Percentiles rank a stretch among this genome's conserved stretches.
Conservation (phyloP, 2,113 vertebrate genomes). For the Psilopogon haemacephalus region DNA sequence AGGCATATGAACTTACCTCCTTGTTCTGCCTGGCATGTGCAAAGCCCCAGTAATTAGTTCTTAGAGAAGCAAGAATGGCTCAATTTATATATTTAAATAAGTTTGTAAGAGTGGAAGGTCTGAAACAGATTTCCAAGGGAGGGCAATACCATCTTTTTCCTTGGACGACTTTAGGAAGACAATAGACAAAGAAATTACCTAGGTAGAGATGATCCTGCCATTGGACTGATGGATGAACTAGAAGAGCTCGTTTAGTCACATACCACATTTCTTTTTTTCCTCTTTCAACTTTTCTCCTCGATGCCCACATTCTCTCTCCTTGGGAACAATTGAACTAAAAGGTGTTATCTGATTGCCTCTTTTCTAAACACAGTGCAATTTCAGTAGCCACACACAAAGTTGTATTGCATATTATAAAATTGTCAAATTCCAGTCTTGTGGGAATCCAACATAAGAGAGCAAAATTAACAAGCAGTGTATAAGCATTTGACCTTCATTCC, state of each 20-base stretch:
- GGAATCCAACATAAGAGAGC: too few relatives aligned
- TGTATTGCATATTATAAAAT: not conserved
- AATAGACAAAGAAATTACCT: not conserved
- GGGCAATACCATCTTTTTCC: not conserved
- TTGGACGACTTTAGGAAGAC: not conserved
- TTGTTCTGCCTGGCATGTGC: not conserved
- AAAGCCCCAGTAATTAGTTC: not conserved
- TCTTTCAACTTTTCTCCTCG: not conserved
- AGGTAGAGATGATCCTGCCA: not conserved
- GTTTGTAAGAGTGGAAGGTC: not conserved
- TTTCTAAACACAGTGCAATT: not conserved
- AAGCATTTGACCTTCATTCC: too few relatives aligned
- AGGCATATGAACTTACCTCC: not conserved
- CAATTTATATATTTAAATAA: not conserved
- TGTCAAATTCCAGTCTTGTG: not conserved
- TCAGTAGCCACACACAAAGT: not conserved
- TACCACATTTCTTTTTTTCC: not conserved
- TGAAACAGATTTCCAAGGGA: not conserved
- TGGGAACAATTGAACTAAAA: not conserved
- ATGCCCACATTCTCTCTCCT: not conserved
- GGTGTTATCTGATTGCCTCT: not conserved
- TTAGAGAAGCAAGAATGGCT: not conserved
- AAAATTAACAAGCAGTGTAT: too few relatives aligned
- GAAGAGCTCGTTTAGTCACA: not conserved
- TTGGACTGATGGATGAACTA: not conserved